Base-by-base conservation (phyloP, 92 coral and sea anemone species). In the Galaxea fascicularis region DNA sequence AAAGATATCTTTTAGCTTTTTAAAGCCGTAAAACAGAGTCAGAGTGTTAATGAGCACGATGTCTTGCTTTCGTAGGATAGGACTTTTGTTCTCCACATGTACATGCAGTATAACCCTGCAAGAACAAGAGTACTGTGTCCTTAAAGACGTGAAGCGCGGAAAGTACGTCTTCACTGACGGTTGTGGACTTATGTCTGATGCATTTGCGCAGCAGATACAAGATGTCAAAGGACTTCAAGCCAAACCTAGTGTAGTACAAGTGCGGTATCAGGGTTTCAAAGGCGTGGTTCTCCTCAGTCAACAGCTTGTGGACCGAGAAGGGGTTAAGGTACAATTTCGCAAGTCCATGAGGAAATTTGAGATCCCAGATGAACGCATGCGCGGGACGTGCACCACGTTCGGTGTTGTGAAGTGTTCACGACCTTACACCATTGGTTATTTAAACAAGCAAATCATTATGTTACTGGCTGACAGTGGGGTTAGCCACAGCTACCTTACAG, bases 401-500 rank as follows among this genome's bases (percentile, higher is more conserved):
- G 98, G 97, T 14, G 92, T 96, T 30, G 93, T 96, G 9, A 95
- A 96, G 77, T 92, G 91, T 87, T 96, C 98, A 18, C 89, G 91
- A 57, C 98, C 98, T 11, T 96, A 94, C 90, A 91, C 90, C 70
- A 81, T 74, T 73, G 98, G 98, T 41, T 94, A 93, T 73, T 93
- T 96, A 35, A 96, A 96, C 86, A 89, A 92, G 51, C 98, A 96
- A 73, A 92, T 82, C 74, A 95, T 85, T 6, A 90, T 92, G 96
- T 91, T 96, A 76, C 86, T 96, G 89, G 98, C 98, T 39, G 98
- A 93, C 73, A 91, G 93, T 28, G 98, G 98, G n/a, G 95, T 96
- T 73, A 77, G 90, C 76, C 96, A 84, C 60, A 88, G 86, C 59
- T 93, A 90, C 53, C 94, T 96, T 26, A 89, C 75, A 46, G 82